Base-by-base conservation (phyloP, 2,113 vertebrate genomes). In the Maccullochella peelii region DNA sequence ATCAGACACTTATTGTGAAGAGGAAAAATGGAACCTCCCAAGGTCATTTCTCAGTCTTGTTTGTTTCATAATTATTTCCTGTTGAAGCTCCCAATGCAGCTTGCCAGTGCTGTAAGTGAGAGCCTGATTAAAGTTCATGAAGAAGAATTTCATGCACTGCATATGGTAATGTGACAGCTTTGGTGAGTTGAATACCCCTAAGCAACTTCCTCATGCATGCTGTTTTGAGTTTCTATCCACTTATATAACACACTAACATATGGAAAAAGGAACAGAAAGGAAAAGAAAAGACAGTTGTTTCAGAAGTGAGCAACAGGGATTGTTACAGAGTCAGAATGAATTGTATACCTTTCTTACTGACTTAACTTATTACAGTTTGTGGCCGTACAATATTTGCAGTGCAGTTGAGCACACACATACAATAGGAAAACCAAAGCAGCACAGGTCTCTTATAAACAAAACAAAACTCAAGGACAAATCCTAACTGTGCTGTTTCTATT, bases 101-200 rank as follows among this genome's bases (percentile, higher is more conserved):
- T 69, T 80, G 61, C 63, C 54, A 66, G 38, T 49, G 74, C 55
- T 76, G 40, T 58, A 72, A 83, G 80, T 65, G 47, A 83, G 63
- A 77, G 36, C 10, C 59, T 76, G 73, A 83, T 86, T 80, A 69
- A 82, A 85, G 57, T 42, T 59, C 38, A 80, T 82, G n/a, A 81
- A 68, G 82, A 83, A 72, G 69, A 89, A 79, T 79, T 77, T 68
- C 36, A 73, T 71, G 73, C 66, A 33, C 21, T 21, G 76, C 79
- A 74, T 38, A 79, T 50, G 71, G 68, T 76, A 58, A 79, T 62
- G 38, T 90, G 82, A 82, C 79, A 79, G 77, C 74, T 77, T 78
- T 86, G 82, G 74, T 59, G 70, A 82, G 65, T 33, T 38, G 50
- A 81, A 82, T 40, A 75, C 71, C 52, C 77, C n/a, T 55, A 40